Evolutionary conservation across 1,140 invertebrate genomes (phyloP).

Genomic region (Popillia japonica): DNA sequence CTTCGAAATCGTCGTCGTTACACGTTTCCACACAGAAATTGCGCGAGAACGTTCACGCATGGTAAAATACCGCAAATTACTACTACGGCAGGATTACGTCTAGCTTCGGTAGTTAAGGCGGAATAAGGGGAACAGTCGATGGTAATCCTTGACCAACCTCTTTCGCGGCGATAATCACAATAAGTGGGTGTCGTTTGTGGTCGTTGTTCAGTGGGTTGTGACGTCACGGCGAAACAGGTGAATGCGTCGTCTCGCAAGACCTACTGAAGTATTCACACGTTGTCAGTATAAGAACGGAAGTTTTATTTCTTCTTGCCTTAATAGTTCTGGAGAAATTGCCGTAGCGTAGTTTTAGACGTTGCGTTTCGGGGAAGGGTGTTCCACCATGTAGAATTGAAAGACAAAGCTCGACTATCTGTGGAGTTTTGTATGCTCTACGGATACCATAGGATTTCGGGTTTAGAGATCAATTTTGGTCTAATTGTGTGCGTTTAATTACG

Average conservation of each 20-base stretch:
- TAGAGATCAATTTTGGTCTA: no score
- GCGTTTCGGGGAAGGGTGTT: no score
- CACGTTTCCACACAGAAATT: neutral
- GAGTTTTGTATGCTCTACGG: no score
- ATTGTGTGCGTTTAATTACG: no score
- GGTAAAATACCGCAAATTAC: neutral
- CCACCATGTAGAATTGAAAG: no score
- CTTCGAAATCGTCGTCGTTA: neutral
- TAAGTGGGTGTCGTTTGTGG: slow-evolving; percentile 4
- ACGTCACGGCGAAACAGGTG: slow-evolving; percentile 27
- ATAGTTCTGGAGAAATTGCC: no score
- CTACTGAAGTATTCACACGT: slow-evolving; percentile 8
- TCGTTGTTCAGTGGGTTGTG: slow-evolving; percentile 18
- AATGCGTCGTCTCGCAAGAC: slow-evolving; percentile 14
- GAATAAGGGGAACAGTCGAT: neutral
- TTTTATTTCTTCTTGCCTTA: neutral
- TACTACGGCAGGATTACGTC: neutral
- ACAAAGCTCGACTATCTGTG: no score
- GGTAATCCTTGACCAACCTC: neutral
- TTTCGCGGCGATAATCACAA: neutral
- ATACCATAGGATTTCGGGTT: no score
- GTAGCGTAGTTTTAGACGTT: no score
- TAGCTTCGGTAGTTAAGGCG: neutral
- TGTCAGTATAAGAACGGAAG: neutral
- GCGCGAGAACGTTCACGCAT: neutral